Evolutionary conservation across 1,140 invertebrate species (phyloP).

Genomic region (Neuroterus valhalla): DNA sequence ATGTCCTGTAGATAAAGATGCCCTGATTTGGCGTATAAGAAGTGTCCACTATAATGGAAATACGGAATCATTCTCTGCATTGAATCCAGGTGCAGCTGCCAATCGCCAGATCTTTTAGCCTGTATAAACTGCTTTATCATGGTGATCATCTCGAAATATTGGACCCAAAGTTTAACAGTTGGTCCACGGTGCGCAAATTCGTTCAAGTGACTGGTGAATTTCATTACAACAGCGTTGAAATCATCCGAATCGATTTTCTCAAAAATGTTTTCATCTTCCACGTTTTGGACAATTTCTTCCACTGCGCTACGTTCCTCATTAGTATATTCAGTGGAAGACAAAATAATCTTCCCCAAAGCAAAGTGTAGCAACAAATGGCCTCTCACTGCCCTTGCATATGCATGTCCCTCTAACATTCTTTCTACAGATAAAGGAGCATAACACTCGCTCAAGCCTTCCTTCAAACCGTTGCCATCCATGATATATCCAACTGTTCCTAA

Average conservation of each 20-base stretch:
- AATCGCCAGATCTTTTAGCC: slow-evolving; percentile 53
- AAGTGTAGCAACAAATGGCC: background rate
- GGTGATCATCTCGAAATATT: slow-evolving; percentile 53
- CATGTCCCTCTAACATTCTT: too few species aligned
- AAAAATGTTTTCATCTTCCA: slow-evolving; percentile 5
- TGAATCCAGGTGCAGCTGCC: slow-evolving; percentile 48
- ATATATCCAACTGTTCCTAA: slow-evolving; percentile 66
- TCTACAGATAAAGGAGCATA: too few species aligned
- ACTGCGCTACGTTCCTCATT: background rate
- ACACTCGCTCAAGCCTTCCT: background rate
- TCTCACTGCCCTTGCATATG: slow-evolving; percentile 1
- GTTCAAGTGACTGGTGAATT: background rate
- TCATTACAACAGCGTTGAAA: background rate
- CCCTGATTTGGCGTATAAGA: slow-evolving; percentile 32
- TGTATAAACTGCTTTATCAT: slow-evolving; percentile 51
- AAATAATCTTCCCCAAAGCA: background rate
- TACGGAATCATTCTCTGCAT: slow-evolving; percentile 59
- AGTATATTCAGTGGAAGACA: slow-evolving; percentile 2
- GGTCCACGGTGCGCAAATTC: slow-evolving; percentile 14
- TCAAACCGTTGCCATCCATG: slow-evolving; percentile 64
- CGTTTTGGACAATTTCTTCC: background rate
- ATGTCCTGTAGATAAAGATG: slow-evolving; percentile 38
- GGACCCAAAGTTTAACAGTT: slow-evolving; percentile 48
- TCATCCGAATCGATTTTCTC: background rate
- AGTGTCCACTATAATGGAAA: slow-evolving; percentile 59